These are phyloP conservation scores for Ichneumoninae sp. DNA, from an alignment of 2,888 invertebrate species.

Conservation along the genomic window DNA sequence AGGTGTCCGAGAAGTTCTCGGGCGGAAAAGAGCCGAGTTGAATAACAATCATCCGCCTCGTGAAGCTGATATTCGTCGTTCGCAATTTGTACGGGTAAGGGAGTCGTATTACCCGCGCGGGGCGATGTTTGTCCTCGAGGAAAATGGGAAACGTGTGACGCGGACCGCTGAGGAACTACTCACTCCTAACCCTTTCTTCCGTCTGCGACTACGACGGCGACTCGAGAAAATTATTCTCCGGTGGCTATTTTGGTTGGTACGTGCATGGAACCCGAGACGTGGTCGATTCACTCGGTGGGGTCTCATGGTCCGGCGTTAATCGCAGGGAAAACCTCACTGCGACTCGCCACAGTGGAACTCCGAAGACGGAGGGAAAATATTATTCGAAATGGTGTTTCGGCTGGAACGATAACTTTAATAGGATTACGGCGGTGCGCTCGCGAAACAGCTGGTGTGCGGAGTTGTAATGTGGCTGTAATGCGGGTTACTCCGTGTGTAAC, in stretches of 20 bases:
- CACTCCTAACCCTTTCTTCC: neutral
- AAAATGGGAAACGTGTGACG: conserved; percentile 16
- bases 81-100: neutral
- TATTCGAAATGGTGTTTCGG: conserved; percentile 26
- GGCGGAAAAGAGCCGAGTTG: conserved; percentile 45
- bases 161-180: neutral
- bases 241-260: conserved; percentile 15
- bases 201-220: neutral
- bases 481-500: neutral
- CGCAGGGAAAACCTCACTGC: neutral
- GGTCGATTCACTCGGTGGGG: neutral
- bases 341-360: conserved; percentile 7
- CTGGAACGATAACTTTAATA: conserved; percentile 30
- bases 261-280: neutral
- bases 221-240: conserved; percentile 37
- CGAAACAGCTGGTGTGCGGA: neutral
- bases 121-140: neutral
- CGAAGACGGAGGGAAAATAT: conserved; percentile 8
- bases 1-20: conserved; percentile 32
- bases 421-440: neutral
- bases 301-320: conserved; percentile 8
- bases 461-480: neutral
- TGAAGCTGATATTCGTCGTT: conserved; percentile 28
- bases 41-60: conserved; percentile 34
- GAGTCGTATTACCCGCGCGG: conserved; percentile 6